Conservation (phyloP, 2,113 vertebrate species). For the Numenius arquata region DNA sequence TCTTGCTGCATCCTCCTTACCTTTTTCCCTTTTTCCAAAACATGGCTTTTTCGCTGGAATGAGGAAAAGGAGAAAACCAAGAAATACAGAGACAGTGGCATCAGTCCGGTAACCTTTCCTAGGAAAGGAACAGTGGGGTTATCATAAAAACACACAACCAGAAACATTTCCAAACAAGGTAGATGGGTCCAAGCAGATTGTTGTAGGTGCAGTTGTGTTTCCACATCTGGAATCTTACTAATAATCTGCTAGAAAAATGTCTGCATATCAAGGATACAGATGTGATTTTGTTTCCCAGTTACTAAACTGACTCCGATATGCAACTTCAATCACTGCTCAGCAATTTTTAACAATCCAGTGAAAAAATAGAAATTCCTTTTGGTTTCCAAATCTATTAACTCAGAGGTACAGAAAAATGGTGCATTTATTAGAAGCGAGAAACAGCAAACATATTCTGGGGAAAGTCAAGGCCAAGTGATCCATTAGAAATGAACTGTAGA, state of each 20-base stretch:
- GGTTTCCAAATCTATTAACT: not conserved
- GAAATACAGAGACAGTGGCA: conserved; percentile 93
- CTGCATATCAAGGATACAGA: not conserved
- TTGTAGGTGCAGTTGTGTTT: not conserved
- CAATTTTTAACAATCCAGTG: not conserved
- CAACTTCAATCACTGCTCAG: not conserved
- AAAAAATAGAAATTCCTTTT: not conserved
- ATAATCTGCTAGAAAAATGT: not conserved
- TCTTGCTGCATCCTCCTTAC: conserved; percentile 56
- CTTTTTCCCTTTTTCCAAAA: conserved; percentile 71
- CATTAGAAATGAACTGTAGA: not conserved
- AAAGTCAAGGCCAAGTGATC: not conserved
- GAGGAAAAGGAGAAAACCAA: conserved; percentile 97
- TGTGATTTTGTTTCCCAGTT: not conserved
- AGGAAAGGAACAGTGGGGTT: not conserved
- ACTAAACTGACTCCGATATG: not conserved
- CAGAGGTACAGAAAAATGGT: not conserved
- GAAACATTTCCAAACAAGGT: not conserved
- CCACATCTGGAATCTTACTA: not conserved
- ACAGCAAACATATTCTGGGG: not conserved
- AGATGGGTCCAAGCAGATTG: not conserved
- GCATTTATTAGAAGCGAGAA: not conserved
- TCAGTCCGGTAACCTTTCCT: conserved; percentile 97
- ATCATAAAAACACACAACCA: not conserved
- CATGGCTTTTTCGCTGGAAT: conserved; percentile 88